Evolutionary conservation across 2,113 vertebrate genomes (phyloP).

Genomic region (Lepus americanus): DNA sequence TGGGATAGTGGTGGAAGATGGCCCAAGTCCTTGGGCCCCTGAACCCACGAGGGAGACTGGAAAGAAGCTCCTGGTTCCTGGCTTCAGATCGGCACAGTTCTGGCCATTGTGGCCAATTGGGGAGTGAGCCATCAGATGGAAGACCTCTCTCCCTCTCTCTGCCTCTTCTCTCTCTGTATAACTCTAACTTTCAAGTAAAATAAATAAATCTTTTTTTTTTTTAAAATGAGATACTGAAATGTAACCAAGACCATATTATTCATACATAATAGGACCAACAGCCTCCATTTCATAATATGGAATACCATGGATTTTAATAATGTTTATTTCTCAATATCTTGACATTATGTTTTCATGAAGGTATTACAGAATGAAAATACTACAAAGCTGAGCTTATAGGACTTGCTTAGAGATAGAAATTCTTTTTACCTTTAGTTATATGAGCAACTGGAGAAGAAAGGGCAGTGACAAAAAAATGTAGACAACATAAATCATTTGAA

Average conservation of each 20-base stretch:
- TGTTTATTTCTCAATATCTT: slow-evolving; percentile 41
- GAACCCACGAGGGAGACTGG: too few species aligned
- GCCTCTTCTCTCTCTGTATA: too few species aligned
- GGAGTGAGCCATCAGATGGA: too few species aligned
- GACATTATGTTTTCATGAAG: not conserved
- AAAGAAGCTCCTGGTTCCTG: too few species aligned
- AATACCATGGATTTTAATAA: slow-evolving; percentile 36
- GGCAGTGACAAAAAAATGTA: not conserved
- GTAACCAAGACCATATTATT: slow-evolving; percentile 5
- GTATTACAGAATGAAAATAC: slow-evolving; percentile 46
- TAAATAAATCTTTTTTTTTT: not conserved
- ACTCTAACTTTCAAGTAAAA: too few species aligned
- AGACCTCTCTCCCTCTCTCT: too few species aligned
- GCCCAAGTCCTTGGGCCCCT: too few species aligned
- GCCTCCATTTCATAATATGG: not conserved
- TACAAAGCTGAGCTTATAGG: not conserved
- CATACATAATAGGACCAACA: not conserved
- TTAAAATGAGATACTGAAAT: not conserved
- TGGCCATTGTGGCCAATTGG: too few species aligned
- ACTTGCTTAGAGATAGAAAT: not conserved
- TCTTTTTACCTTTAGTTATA: not conserved
- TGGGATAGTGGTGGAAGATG: too few species aligned
- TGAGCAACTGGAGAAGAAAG: slow-evolving; percentile 23
- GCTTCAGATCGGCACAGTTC: too few species aligned
- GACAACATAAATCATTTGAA: not conserved